Percentiles rank a stretch among this genome's conserved stretches.
These are phyloP conservation scores for Macaria notata DNA, from an alignment of 2,888 invertebrate genomes.

Conservation along the genomic window DNA sequence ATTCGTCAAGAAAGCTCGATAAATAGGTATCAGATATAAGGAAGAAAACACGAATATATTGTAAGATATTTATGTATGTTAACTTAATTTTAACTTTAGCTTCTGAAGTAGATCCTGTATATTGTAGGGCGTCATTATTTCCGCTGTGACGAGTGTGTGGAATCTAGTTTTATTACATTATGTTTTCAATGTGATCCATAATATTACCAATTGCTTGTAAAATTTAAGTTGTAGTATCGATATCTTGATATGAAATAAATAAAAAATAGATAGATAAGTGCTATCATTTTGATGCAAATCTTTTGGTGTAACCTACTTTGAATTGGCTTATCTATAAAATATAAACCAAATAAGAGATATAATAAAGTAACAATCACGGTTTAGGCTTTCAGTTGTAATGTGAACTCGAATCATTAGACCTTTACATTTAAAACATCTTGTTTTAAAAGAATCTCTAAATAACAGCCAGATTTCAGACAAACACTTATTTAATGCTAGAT, in stretches of 20 bases:
- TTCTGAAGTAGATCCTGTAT: background rate
- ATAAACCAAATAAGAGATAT: constrained; percentile 1
- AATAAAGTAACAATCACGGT: background rate
- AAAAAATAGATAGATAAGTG: background rate
- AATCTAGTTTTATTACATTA: no score
- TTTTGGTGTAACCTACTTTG: background rate
- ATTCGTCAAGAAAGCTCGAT: constrained; percentile 14
- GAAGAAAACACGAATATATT: background rate
- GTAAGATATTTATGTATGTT: background rate
- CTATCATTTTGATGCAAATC: no score
- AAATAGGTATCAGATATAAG: background rate
- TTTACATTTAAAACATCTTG: constrained; percentile 15
- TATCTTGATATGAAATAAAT: background rate
- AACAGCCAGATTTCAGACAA: constrained; percentile 65
- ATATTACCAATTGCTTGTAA: background rate
- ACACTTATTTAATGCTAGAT: constrained; percentile 55
- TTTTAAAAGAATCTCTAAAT: constrained; percentile 63
- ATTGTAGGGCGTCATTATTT: background rate
- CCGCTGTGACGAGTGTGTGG: no score
- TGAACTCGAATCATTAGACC: constrained; percentile 24
- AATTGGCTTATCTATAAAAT: background rate
- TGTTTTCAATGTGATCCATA: no score
- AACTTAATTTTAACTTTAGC: background rate
- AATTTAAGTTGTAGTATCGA: background rate
- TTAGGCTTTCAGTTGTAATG: constrained; percentile 3